Evolutionary conservation across 2,888 invertebrate genomes (phyloP).

Genomic region (Dicycla oo): DNA sequence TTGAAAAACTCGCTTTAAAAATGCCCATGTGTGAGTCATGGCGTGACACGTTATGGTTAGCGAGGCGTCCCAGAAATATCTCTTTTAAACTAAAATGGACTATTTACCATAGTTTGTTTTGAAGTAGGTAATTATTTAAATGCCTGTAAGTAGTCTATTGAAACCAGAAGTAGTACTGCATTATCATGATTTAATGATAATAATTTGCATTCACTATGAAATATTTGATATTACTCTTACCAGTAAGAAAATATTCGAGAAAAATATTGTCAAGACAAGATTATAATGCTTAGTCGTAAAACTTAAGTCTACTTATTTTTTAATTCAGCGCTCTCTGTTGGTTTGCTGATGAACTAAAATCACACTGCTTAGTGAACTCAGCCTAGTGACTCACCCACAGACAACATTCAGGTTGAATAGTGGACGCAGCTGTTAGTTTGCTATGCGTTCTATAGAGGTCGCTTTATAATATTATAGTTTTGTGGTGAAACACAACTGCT

Average conservation of each 20-base stretch:
- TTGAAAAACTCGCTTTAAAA: slow-evolving; percentile 67
- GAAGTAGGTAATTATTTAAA: not conserved
- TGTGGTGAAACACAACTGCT: not conserved
- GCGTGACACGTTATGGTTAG: slow-evolving; percentile 37
- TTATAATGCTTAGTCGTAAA: not conserved
- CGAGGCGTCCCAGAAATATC: slow-evolving; percentile 8
- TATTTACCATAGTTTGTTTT: too few species aligned
- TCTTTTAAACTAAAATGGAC: not conserved
- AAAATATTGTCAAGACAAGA: slow-evolving; percentile 2
- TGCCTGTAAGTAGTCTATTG: too few species aligned
- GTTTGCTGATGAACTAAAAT: slow-evolving; percentile 11
- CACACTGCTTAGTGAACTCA: not conserved
- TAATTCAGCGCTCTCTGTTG: slow-evolving; percentile 38
- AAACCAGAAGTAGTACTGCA: not conserved
- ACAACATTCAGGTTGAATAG: not conserved
- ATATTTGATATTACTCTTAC: slow-evolving; percentile 10
- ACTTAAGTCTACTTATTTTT: not conserved
- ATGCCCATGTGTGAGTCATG: slow-evolving; percentile 68
- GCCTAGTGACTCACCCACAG: not conserved
- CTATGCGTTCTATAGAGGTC: slow-evolving; percentile 31
- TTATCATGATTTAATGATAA: slow-evolving; percentile 4
- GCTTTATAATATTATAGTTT: slow-evolving; percentile 6
- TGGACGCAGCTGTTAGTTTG: slow-evolving; percentile 17
- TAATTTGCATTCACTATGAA: not conserved
- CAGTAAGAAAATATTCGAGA: slow-evolving; percentile 17